phyloP scores from a whole-genome alignment of 2,113 vertebrate species.

The Lasiurus cinereus region DNA sequence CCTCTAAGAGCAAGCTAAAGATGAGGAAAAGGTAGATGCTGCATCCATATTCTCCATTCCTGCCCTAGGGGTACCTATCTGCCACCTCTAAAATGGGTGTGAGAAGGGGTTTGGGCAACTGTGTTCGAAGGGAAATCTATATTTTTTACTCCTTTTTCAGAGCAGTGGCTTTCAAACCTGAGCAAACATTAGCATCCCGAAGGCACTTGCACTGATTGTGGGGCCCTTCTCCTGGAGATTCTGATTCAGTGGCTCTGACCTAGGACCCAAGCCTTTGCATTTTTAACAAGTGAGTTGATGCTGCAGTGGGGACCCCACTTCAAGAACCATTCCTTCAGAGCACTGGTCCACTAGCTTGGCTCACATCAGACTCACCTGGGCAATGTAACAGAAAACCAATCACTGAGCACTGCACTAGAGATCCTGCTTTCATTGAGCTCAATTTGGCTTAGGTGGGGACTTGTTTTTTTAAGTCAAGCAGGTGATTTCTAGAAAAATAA shows the following conservation, averaged over 20 bases:
- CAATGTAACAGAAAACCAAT: background rate
- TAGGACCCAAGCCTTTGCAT: background rate
- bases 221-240: background rate
- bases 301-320: background rate
- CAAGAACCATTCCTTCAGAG: background rate
- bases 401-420: background rate
- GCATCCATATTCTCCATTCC: background rate
- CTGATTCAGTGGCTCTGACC: background rate
- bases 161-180: background rate
- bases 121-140: background rate
- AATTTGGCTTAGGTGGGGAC: background rate
- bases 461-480: background rate
- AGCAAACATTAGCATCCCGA: background rate
- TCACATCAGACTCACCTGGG: background rate
- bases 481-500: background rate
- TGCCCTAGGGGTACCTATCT: too few species aligned
- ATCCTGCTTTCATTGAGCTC: background rate
- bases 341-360: background rate
- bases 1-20: background rate
- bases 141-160: background rate
- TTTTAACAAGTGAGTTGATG: background rate
- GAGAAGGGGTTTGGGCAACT: background rate
- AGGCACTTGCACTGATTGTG: background rate
- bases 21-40: background rate
- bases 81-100: background rate